A percentile compares a stretch with the other conserved stretches of the same genome.
Evolutionary conservation across 2,113 vertebrate genomes (phyloP).

Genomic region (Embiotoca jacksoni): DNA sequence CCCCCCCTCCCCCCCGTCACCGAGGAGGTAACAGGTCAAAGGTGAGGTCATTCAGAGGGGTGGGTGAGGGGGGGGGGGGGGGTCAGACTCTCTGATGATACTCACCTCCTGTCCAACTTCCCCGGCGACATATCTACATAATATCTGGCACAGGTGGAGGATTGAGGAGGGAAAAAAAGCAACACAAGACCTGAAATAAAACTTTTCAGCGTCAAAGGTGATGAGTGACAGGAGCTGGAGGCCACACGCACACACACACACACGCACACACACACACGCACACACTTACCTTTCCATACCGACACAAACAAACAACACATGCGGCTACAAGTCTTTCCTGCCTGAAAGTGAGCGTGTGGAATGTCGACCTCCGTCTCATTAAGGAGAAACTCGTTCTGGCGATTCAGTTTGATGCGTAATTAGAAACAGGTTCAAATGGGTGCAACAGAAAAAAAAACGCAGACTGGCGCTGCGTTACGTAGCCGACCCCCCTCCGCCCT

Average conservation of each 20-base stretch:
- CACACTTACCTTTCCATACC: conserved; percentile 11
- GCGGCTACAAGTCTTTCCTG: conserved; percentile 64
- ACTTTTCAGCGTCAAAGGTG: conserved; percentile 70
- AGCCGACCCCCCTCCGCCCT: background rate
- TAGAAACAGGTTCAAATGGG: conserved; percentile 77
- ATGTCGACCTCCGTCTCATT: conserved; percentile 77
- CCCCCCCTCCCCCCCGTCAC: conserved; percentile 50
- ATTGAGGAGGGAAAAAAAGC: conserved; percentile 26
- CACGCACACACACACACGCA: conserved; percentile 13
- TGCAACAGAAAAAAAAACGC: conserved; percentile 8
- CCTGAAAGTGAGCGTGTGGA: conserved; percentile 60
- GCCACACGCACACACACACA: conserved; percentile 60
- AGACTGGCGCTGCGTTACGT: conserved; percentile 34
- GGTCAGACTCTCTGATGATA: conserved; percentile 55
- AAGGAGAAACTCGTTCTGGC: conserved; percentile 60
- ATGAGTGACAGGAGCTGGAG: conserved; percentile 41
- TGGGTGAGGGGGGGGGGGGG: background rate
- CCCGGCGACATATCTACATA: conserved; percentile 40
- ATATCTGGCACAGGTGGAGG: conserved; percentile 59
- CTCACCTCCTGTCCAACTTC: conserved; percentile 40
- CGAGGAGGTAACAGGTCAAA: conserved; percentile 73
- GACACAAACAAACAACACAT: conserved; percentile 75
- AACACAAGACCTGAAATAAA: conserved; percentile 65
- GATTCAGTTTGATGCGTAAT: conserved; percentile 75
- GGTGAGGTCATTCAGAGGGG: conserved; percentile 47